A percentile compares a stretch with the other conserved stretches of the same genome.
Evolutionary conservation across 2,888 invertebrate genomes (phyloP).

Genomic region (Leptura quadrifasciata): DNA sequence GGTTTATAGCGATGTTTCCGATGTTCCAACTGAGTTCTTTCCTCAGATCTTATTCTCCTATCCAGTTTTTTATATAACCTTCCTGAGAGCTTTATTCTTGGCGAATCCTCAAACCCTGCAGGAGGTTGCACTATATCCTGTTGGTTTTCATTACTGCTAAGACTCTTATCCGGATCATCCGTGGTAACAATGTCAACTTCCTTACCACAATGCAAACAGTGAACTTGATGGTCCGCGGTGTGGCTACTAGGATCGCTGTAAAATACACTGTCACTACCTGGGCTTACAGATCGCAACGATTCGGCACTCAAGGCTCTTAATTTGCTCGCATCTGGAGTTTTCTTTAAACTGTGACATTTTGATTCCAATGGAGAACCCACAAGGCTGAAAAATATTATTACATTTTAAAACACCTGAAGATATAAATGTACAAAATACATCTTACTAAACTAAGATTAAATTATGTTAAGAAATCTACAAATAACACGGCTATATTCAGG

Average conservation of each 20-base stretch:
- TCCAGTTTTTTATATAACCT: conserved; percentile 87
- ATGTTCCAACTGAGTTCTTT: conserved; percentile 83
- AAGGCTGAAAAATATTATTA: conserved; percentile 68
- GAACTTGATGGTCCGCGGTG: conserved; percentile 75
- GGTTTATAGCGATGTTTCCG: conserved; percentile 79
- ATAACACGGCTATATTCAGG: too few species aligned
- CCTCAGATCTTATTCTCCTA: conserved; percentile 81
- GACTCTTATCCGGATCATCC: conserved; percentile 68
- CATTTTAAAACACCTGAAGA: too few species aligned
- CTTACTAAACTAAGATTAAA: too few species aligned
- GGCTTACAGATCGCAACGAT: conserved; percentile 91
- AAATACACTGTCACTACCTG: conserved; percentile 93
- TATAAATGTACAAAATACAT: too few species aligned
- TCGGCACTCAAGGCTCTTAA: conserved; percentile 90
- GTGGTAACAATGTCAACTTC: conserved; percentile 73
- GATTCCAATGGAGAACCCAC: conserved; percentile 77
- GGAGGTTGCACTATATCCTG: conserved; percentile 90
- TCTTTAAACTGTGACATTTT: conserved; percentile 69
- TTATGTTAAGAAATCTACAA: too few species aligned
- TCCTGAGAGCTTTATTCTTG: conserved; percentile 74
- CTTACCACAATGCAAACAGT: conserved; percentile 86
- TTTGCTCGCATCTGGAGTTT: conserved; percentile 71
- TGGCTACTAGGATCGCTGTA: conserved; percentile 86
- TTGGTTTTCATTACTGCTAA: conserved; percentile 59
- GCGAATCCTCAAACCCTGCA: conserved; percentile 92